Evolutionary conservation across 2,888 invertebrate genomes (phyloP).

Genomic region (Lasioglossum marginatum): DNA sequence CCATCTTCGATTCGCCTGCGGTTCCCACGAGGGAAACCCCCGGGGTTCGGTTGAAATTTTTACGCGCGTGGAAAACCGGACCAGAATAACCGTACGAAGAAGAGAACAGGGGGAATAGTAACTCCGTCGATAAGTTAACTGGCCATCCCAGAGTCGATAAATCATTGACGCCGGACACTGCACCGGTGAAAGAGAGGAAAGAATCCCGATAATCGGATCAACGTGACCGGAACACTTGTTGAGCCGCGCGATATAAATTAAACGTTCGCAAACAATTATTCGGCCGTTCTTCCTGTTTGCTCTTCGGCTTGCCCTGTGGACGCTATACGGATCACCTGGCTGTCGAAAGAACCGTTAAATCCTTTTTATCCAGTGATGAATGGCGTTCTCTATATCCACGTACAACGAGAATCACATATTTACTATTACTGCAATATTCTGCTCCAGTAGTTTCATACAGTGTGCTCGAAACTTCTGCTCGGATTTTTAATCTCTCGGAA

Average conservation of each 20-base stretch:
- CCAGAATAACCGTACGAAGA: neutral
- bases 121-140: conserved; percentile 44
- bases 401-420: no score
- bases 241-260: conserved; percentile 51
- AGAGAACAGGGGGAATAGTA: neutral
- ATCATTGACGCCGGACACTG: conserved; percentile 49
- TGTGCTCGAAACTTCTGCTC: neutral
- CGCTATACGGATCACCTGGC: neutral
- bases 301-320: neutral
- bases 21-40: conserved; percentile 58
- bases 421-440: neutral
- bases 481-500: no score
- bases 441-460: neutral
- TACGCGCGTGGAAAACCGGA: conserved; percentile 42
- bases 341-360: conserved; percentile 4
- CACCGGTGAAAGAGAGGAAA: conserved; percentile 43
- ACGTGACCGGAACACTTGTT: conserved; percentile 62
- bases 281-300: conserved; percentile 17
- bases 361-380: conserved; percentile 3
- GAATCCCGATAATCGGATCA: conserved; percentile 64
- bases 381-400: neutral
- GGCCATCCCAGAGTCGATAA: conserved; percentile 53
- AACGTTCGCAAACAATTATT: conserved; percentile 54
- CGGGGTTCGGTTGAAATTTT: conserved; percentile 42
- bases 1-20: conserved; percentile 81